A percentile compares a stretch with the other conserved stretches of the same genome.
Evolutionary conservation across 92 coral and sea anemone genomes (phyloP).

Genomic region (Epizoanthus fatuus): DNA sequence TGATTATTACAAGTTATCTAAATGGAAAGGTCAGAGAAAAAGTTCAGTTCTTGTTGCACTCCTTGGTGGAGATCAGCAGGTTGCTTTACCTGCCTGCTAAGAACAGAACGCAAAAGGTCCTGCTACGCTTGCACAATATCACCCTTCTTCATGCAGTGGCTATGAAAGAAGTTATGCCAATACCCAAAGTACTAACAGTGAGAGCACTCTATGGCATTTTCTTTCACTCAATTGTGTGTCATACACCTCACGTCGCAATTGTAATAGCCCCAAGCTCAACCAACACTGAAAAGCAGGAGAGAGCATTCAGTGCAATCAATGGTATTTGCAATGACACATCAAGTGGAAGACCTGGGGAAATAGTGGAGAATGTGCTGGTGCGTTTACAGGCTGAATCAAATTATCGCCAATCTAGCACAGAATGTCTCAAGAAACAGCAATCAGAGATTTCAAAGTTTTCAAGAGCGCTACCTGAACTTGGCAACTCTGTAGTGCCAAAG

Average conservation of each 20-base stretch:
- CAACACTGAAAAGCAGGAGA: conserved; percentile 48
- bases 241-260: conserved; percentile 35
- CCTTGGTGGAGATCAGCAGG: conserved; percentile 43
- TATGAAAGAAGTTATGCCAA: conserved; percentile 27
- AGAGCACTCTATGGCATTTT: conserved; percentile 64
- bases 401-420: neutral
- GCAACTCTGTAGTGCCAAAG: conserved; percentile 36
- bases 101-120: conserved; percentile 17
- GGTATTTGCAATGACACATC: conserved; percentile 38
- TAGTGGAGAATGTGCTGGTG: conserved; percentile 36
- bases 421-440: conserved; percentile 25
- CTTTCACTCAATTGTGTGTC: conserved; percentile 48
- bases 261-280: conserved; percentile 28
- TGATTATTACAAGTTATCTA: conserved; percentile 7
- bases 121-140: conserved; percentile 36
- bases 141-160: conserved; percentile 36
- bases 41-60: conserved; percentile 33
- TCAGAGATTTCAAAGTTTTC: conserved; percentile 44
- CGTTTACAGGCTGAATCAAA: conserved; percentile 46
- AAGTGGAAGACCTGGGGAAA: conserved; percentile 33
- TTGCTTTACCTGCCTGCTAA: conserved; percentile 36
- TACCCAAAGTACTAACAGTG: conserved; percentile 20
- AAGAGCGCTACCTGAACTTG: conserved; percentile 1
- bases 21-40: conserved; percentile 14
- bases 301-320: conserved; percentile 32